Evolutionary conservation across 2,113 vertebrate genomes (phyloP).

Genomic region (Phoenicopterus ruber): DNA sequence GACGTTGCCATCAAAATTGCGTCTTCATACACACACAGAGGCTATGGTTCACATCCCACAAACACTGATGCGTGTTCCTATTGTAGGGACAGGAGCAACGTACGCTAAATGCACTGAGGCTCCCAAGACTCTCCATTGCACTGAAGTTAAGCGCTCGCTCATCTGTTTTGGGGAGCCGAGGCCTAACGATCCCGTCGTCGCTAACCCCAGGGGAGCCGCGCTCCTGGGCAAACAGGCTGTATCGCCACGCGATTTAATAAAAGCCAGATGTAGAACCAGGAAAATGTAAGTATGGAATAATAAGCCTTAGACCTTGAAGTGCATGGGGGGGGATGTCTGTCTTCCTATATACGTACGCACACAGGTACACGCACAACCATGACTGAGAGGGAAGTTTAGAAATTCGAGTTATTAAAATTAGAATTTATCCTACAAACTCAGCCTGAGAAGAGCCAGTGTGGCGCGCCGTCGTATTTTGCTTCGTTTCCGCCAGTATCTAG

Average conservation of each 20-base stretch:
- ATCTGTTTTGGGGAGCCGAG: neutral
- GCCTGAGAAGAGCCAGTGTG: neutral
- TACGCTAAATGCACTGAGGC: accelerated
- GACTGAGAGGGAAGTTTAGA: neutral
- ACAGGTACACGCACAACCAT: accelerated
- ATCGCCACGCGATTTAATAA: accelerated
- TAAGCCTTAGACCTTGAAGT: neutral
- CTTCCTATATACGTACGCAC: accelerated
- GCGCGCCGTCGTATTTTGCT: accelerated
- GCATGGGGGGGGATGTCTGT: too few species aligned
- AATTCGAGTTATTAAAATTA: neutral
- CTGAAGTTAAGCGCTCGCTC: too few species aligned
- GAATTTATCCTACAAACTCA: neutral
- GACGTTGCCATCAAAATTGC: accelerated
- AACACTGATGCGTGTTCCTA: accelerated
- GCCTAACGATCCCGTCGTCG: neutral
- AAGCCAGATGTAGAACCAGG: neutral
- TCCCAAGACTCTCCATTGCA: accelerated
- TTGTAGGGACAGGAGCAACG: accelerated
- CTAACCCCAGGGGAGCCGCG: accelerated
- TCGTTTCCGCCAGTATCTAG: neutral
- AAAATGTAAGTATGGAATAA: neutral
- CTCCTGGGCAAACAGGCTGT: neutral
- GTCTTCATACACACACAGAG: accelerated
- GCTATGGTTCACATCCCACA: accelerated